These are phyloP conservation scores for Monodelphis domestica DNA, from an alignment of 2,797 vertebrate genomes.

Conservation along the genomic window DNA sequence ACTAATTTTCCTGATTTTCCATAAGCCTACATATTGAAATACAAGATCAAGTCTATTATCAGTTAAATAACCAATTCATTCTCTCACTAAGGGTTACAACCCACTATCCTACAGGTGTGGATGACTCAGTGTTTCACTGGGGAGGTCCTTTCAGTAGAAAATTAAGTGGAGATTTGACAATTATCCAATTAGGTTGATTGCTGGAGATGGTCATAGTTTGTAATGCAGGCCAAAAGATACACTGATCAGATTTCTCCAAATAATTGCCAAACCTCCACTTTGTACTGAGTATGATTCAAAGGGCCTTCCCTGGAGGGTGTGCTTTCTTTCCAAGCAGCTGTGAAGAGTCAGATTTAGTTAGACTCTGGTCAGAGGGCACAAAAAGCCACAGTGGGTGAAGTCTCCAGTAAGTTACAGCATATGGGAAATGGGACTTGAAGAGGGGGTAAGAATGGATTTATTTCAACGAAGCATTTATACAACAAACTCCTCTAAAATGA, in stretches of 20 bases:
- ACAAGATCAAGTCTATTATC: background rate
- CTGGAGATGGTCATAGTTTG: background rate
- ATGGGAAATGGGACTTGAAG: background rate
- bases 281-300: background rate
- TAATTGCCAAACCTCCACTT: background rate
- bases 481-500: background rate
- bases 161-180: background rate
- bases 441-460: background rate
- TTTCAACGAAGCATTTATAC: background rate
- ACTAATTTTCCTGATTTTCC: background rate
- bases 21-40: background rate
- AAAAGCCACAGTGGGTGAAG: background rate
- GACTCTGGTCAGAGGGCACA: background rate
- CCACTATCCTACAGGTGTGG: background rate
- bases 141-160: background rate
- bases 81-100: background rate
- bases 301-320: background rate
- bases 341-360: accelerated
- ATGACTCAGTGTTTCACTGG: background rate
- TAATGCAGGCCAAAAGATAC: background rate
- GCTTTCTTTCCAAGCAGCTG: conserved; percentile 1
- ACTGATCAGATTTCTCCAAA: accelerated
- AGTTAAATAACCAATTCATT: background rate
- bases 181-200: too few species aligned
- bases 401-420: background rate